Conservation (phyloP, 1,140 invertebrate species). For the Campoletis sonorensis region DNA sequence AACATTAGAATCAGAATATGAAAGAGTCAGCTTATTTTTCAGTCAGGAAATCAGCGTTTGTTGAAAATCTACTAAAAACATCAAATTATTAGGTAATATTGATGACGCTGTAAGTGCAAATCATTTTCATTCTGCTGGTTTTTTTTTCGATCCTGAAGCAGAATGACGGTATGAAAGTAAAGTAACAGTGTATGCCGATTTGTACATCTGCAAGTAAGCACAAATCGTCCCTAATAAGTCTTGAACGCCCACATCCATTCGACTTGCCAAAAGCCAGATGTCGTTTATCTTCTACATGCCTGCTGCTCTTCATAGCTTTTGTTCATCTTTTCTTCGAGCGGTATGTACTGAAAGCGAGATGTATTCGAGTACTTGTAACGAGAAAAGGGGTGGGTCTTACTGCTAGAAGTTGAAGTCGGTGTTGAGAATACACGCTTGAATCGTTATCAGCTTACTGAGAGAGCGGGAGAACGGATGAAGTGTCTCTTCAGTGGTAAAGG, state of each 20-base stretch:
- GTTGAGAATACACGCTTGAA: slow-evolving; percentile 45
- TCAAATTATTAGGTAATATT: no score
- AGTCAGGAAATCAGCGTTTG: no score
- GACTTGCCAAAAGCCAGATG: slow-evolving; percentile 27
- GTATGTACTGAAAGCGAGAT: slow-evolving; percentile 12
- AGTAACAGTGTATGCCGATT: not conserved
- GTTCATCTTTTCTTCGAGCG: not conserved
- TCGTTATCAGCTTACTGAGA: slow-evolving; percentile 68
- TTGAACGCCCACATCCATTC: not conserved
- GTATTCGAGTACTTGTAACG: slow-evolving; percentile 26
- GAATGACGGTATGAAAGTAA: not conserved
- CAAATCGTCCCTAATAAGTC: slow-evolving; percentile 21
- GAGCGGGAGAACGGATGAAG: not conserved
- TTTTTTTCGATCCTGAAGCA: not conserved
- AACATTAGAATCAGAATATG: no score
- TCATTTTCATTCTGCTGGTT: not conserved
- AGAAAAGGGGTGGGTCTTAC: not conserved
- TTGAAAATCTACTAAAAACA: no score
- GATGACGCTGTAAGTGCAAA: not conserved
- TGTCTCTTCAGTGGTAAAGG: slow-evolving; percentile 35
- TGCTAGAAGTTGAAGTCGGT: slow-evolving; percentile 25
- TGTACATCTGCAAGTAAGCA: not conserved
- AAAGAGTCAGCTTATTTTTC: no score
- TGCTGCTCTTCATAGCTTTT: not conserved
- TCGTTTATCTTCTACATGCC: slow-evolving; percentile 1